Conservation (phyloP, 2,888 invertebrate species). For the Pollenia labialis region DNA sequence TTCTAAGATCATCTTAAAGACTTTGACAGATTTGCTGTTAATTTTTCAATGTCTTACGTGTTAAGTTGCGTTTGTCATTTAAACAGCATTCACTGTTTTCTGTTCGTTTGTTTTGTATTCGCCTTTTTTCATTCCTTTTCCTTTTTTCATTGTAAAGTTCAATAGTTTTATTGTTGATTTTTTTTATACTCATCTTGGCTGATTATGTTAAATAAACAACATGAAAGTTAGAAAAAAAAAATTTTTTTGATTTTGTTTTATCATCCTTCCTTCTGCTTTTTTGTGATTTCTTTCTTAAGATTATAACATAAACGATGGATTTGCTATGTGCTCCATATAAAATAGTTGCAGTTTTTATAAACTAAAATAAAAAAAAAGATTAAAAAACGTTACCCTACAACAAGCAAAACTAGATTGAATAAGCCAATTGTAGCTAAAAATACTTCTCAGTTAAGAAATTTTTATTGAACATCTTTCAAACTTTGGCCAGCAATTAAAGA, state of each 20-base stretch:
- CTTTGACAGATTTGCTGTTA: slow-evolving; percentile 67
- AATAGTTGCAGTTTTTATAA: slow-evolving; percentile 34
- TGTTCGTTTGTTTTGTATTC: neutral
- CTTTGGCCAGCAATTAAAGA: too few species aligned
- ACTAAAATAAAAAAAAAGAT: neutral
- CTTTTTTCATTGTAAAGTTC: neutral
- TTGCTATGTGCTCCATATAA: slow-evolving; percentile 42
- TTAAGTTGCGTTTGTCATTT: slow-evolving; percentile 66
- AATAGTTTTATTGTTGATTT: slow-evolving; percentile 43
- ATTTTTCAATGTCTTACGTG: slow-evolving; percentile 69
- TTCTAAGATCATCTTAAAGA: slow-evolving; percentile 56
- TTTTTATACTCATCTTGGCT: slow-evolving; percentile 31
- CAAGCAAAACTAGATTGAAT: neutral
- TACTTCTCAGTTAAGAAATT: too few species aligned
- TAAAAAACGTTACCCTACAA: neutral
- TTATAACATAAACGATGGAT: slow-evolving; percentile 45
- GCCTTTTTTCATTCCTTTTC: neutral
- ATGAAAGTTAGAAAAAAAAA: slow-evolving; percentile 4
- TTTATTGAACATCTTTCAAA: too few species aligned
- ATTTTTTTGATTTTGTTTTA: neutral
- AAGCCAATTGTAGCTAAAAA: neutral
- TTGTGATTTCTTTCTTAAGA: slow-evolving; percentile 31
- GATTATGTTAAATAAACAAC: slow-evolving; percentile 56
- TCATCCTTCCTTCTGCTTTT: neutral
- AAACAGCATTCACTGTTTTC: slow-evolving; percentile 36